These are phyloP conservation scores for Ceratitis capitata DNA, from an alignment of 1,140 invertebrate species.

Conservation along the genomic window DNA sequence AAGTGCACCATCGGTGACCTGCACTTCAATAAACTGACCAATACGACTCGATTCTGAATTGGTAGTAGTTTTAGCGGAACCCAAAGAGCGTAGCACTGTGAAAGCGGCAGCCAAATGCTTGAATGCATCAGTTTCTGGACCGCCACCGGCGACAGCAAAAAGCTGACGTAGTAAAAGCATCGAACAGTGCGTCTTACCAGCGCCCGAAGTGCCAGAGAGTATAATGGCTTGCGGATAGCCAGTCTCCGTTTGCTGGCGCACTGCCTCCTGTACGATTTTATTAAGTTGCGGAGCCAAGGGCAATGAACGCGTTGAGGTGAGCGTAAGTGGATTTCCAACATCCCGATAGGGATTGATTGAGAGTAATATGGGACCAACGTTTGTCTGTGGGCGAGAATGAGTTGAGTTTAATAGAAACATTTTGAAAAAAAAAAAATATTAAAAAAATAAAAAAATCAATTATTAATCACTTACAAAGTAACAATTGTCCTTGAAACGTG, in stretches of 20 bases:
- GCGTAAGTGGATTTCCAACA: slow-evolving; percentile 85
- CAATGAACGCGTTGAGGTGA: slow-evolving; percentile 82
- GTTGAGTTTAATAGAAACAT: background rate
- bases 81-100: slow-evolving; percentile 89
- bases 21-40: slow-evolving; percentile 95
- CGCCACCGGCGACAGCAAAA: slow-evolving; percentile 92
- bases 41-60: slow-evolving; percentile 95
- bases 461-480: slow-evolving; percentile 81
- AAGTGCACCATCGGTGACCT: slow-evolving; percentile 93
- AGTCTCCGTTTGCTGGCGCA: slow-evolving; percentile 91
- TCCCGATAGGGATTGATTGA: slow-evolving; percentile 90
- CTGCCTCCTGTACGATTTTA: slow-evolving; percentile 89
- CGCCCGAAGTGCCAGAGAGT: slow-evolving; percentile 88
- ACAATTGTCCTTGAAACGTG: slow-evolving; percentile 84
- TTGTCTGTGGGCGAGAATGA: slow-evolving; percentile 75
- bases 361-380: slow-evolving; percentile 89
- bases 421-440: background rate
- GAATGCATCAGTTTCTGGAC: slow-evolving; percentile 94
- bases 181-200: slow-evolving; percentile 94
- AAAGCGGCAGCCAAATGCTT: slow-evolving; percentile 95
- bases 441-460: background rate
- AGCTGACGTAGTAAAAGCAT: slow-evolving; percentile 90
- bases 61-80: slow-evolving; percentile 87
- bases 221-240: slow-evolving; percentile 95
- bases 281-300: slow-evolving; percentile 79